Base-by-base conservation (phyloP, 2,888 invertebrate genomes). In the Protophormia terraenovae region DNA sequence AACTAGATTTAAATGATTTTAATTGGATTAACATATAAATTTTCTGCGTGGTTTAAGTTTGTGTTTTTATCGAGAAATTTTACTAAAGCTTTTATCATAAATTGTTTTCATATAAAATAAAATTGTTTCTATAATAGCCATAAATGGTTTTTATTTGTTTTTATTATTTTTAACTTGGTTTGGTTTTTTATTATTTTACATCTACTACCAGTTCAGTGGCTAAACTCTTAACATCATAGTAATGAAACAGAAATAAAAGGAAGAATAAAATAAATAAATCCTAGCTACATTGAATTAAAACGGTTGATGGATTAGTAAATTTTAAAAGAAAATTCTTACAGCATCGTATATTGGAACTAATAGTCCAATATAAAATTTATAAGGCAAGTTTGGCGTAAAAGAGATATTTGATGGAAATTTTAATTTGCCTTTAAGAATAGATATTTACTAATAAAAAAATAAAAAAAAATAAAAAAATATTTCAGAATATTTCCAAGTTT, bases 81-180 rank as follows among this genome's bases (percentile, higher is more conserved):
- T 1, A 67, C 58, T 66, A 55, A 12, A 67, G 41, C 55, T 53
- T 76, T 66, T 41, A 29, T 38, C 64, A 66, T 55, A 55, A 55
- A 77, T 55, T 45, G 16, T 29, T 67, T 67, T 66, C 29, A n/a
- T 35, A 67, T 47, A 58, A 41, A 35, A 53, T 76, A 24, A 64
- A 76, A 77, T 58, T 77, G 58, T 58, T 58, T 22, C 24, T 4
- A 35, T 67, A 47, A 67, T 47, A 53, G 77, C 12, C 55, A 35
- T 47, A 47, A 77, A 77, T 67, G 58, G 22, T 58, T 55, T 67
- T 47, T n/a, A 47, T 67, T 55, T 76, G 16, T 32, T 50, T 29
- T 27, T 50, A 19, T n/a, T 58, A 1, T 16, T 58, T 72, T 41
- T 8, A 14, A 41, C 29, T 58, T 16, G n/a, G 24, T n/a, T 58